These are phyloP conservation scores for Xiphophorus birchmanni DNA, from an alignment of 2,797 vertebrate genomes.

Conservation along the genomic window DNA sequence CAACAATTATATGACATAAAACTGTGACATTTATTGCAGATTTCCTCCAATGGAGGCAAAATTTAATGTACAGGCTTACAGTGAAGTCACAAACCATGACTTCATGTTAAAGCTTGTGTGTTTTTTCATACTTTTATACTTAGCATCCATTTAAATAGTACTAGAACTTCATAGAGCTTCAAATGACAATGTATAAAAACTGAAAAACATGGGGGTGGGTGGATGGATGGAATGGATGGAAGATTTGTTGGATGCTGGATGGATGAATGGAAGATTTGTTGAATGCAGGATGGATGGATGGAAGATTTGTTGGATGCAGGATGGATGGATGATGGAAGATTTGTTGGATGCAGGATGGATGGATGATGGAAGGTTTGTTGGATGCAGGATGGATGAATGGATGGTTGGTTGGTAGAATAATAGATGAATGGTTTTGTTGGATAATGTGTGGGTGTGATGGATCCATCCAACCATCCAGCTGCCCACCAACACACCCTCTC, in stretches of 20 bases:
- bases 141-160: neutral
- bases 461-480: neutral
- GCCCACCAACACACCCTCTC: neutral
- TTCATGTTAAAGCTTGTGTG: neutral
- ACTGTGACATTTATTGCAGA: neutral
- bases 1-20: neutral
- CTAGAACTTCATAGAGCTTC: no score
- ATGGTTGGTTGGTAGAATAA: neutral
- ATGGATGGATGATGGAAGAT: neutral
- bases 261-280: no score
- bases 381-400: neutral
- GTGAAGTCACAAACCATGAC: no score
- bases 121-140: neutral
- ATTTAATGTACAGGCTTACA: neutral
- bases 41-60: neutral
- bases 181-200: no score
- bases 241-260: no score
- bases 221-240: neutral
- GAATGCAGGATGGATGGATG: neutral
- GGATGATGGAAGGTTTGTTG: neutral
- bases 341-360: no score
- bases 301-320: neutral
- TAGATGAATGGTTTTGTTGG: neutral
- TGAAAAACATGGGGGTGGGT: neutral
- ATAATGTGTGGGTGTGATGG: neutral